Conservation (phyloP, 2,888 invertebrate species). For the Ditylenchus weischeri region DNA sequence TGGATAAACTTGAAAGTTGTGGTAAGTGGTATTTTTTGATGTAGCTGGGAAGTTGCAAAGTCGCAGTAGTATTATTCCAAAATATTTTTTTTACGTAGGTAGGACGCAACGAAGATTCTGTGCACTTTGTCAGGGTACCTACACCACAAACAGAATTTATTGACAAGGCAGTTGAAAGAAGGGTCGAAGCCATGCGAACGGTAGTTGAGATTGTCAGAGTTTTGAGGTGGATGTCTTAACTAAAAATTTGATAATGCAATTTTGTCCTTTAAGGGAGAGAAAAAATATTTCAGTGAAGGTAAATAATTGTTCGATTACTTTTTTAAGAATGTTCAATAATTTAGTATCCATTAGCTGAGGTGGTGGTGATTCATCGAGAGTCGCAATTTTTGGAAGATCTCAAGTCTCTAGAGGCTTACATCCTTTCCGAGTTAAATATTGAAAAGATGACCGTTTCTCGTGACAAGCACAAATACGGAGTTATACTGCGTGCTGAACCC, state of each 20-base stretch:
- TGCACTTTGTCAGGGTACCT: constrained; percentile 89
- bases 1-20: constrained; percentile 75
- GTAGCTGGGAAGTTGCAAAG: neutral
- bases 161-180: constrained; percentile 79
- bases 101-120: constrained; percentile 65
- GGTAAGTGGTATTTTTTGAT: constrained; percentile 55
- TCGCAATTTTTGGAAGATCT: constrained; percentile 75
- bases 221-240: constrained; percentile 82
- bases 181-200: constrained; percentile 83
- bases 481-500: constrained; percentile 84
- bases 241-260: constrained; percentile 10
- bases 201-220: constrained; percentile 90
- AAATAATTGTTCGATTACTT: neutral
- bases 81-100: constrained; percentile 21
- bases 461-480: constrained; percentile 87
- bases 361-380: constrained; percentile 88
- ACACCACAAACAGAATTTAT: constrained; percentile 69
- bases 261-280: neutral
- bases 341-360: constrained; percentile 85
- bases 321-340: constrained; percentile 23
- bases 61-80: constrained; percentile 13
- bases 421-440: constrained; percentile 88
- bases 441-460: constrained; percentile 77
- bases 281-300: neutral
- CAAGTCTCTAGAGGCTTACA: constrained; percentile 75